These are phyloP conservation scores for Anableps anableps DNA, from an alignment of 2,797 vertebrate species.

Conservation along the genomic window DNA sequence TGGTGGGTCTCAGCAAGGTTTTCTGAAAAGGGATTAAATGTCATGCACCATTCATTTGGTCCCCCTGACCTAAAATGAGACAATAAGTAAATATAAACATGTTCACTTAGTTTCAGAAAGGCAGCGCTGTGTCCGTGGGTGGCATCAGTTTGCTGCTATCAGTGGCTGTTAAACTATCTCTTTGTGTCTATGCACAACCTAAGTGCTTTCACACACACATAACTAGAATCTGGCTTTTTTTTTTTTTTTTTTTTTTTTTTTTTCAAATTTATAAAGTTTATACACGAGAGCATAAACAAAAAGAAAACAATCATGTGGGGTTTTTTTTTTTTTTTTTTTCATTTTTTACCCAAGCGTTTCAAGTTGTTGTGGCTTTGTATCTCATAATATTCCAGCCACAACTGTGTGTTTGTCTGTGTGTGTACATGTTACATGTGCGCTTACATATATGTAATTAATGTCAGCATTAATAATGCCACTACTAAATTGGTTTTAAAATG, in stretches of 20 bases:
- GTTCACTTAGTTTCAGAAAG: conserved; percentile 60
- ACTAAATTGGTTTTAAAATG: background rate
- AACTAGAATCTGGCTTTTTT: background rate
- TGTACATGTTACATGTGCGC: background rate
- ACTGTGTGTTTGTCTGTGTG: background rate
- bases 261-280: background rate
- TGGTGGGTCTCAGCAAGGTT: background rate
- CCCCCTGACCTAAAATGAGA: conserved; percentile 40
- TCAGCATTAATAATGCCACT: background rate
- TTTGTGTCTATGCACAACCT: conserved; percentile 14
- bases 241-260: background rate
- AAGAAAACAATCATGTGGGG: background rate
- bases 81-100: conserved; percentile 62
- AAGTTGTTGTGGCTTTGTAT: background rate
- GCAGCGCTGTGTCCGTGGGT: conserved; percentile 51
- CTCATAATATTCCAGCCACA: background rate
- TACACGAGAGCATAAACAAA: background rate
- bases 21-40: conserved; percentile 35
- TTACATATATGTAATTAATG: background rate
- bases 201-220: background rate
- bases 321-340: background rate
- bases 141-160: conserved; percentile 51
- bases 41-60: conserved; percentile 25
- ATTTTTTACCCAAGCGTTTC: background rate
- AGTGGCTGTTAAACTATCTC: conserved; percentile 42